A percentile compares a stretch with the other conserved stretches of the same genome.
These are phyloP conservation scores for Papilio aristodemus DNA, from an alignment of 1,140 invertebrate genomes.

Conservation along the genomic window DNA sequence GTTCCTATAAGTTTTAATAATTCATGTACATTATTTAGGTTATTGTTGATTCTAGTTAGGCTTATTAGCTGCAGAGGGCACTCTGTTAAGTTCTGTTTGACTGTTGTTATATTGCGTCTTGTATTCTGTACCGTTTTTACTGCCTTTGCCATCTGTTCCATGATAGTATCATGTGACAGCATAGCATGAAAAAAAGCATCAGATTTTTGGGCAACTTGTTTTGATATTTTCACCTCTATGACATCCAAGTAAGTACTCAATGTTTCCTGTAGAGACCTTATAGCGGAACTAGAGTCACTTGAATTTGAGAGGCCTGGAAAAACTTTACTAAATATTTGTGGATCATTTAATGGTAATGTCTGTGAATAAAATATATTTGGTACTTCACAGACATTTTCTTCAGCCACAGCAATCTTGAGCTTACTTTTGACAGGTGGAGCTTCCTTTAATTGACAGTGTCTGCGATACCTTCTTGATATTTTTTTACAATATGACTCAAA, in stretches of 20 bases:
- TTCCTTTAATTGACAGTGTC: slow-evolving; percentile 80
- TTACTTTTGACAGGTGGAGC: slow-evolving; percentile 64
- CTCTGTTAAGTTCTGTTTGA: slow-evolving; percentile 90
- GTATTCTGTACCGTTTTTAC: slow-evolving; percentile 89
- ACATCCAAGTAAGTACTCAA: slow-evolving; percentile 97
- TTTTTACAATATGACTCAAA: slow-evolving; percentile 94
- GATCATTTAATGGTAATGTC: slow-evolving; percentile 90
- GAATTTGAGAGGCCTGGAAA: slow-evolving; percentile 83
- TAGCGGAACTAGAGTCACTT: slow-evolving; percentile 67
- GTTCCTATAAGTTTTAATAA: slow-evolving; percentile 96
- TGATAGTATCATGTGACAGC: slow-evolving; percentile 96
- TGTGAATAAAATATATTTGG: slow-evolving; percentile 94
- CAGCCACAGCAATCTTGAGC: slow-evolving; percentile 46
- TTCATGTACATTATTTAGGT: slow-evolving; percentile 84
- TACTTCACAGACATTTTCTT: slow-evolving; percentile 81
- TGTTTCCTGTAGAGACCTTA: slow-evolving; percentile 82
- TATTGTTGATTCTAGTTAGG: slow-evolving; percentile 83
- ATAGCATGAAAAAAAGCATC: slow-evolving; percentile 98
- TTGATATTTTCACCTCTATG: slow-evolving; percentile 96
- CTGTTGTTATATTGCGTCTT: slow-evolving; percentile 84
- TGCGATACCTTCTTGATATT: slow-evolving; percentile 83
- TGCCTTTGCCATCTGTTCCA: slow-evolving; percentile 93
- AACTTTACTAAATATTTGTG: slow-evolving; percentile 92
- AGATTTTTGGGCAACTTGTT: slow-evolving; percentile 97
- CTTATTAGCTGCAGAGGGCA: slow-evolving; percentile 90